Conservation (phyloP, 2,113 vertebrate genomes). For the Sinocyclocheilus maitianheensis region DNA sequence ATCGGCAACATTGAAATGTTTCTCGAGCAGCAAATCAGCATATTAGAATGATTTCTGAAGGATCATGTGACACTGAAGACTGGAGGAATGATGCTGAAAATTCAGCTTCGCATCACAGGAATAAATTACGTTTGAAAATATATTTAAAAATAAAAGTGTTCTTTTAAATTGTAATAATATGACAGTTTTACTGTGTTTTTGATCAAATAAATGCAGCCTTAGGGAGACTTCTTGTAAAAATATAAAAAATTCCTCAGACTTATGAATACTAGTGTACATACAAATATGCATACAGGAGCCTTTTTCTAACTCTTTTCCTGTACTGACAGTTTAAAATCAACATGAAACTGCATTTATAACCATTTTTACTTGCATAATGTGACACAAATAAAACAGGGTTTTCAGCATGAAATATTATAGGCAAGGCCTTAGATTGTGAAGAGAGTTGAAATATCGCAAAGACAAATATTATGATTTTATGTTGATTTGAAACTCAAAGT, state of each 20-base stretch:
- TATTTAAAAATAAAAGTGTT: neutral
- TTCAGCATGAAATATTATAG: neutral
- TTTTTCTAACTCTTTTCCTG: neutral
- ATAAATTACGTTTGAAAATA: neutral
- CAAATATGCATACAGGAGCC: conserved; percentile 36
- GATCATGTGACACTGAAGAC: neutral
- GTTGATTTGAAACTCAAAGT: neutral
- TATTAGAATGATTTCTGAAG: neutral
- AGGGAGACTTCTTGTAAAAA: neutral
- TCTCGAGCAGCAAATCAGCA: neutral
- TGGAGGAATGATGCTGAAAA: neutral
- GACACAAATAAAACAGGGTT: neutral
- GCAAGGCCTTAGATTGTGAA: neutral
- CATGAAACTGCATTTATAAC: neutral
- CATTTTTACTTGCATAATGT: neutral
- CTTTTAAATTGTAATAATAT: neutral
- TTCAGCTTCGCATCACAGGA: neutral
- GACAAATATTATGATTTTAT: neutral
- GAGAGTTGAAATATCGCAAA: neutral
- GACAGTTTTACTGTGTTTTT: neutral
- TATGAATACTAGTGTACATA: conserved; percentile 33
- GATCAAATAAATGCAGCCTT: neutral
- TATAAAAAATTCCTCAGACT: neutral
- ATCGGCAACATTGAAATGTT: neutral
- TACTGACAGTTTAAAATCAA: neutral